phyloP scores from a whole-genome alignment of 2,797 vertebrate genomes.

The Pempheris klunzingeri region DNA sequence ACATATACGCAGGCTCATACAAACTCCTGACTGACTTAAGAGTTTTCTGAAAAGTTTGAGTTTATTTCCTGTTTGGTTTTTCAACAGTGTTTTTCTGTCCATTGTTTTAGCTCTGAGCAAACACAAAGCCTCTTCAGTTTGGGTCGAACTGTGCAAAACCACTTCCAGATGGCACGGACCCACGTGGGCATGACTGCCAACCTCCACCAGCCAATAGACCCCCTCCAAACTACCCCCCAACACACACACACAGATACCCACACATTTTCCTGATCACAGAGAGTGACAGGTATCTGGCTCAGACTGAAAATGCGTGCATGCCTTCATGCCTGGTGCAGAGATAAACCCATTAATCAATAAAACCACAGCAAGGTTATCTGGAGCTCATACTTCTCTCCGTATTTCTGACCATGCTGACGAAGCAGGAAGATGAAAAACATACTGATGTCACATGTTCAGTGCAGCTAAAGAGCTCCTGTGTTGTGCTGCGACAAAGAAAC shows the following conservation, averaged over 20 bases:
- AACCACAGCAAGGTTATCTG: constrained; percentile 34
- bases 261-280: constrained; percentile 27
- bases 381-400: constrained; percentile 70
- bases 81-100: constrained; percentile 40
- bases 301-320: constrained; percentile 17
- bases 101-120: constrained; percentile 40
- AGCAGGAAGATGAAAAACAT: constrained; percentile 27
- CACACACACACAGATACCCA: constrained; percentile 13
- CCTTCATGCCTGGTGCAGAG: constrained; percentile 69
- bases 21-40: not conserved
- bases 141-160: constrained; percentile 54
- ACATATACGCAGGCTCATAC: not conserved
- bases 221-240: not conserved
- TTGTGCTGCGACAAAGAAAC: constrained; percentile 56
- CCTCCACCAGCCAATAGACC: constrained; percentile 33
- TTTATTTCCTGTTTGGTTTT: not conserved
- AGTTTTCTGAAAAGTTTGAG: constrained; percentile 8
- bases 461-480: constrained; percentile 40
- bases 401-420: constrained; percentile 34
- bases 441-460: constrained; percentile 7
- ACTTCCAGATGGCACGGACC: constrained; percentile 72
- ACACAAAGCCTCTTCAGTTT: constrained; percentile 70
- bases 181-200: constrained; percentile 70
- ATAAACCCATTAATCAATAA: constrained; percentile 53
- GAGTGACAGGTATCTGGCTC: constrained; percentile 34